Conservation (phyloP, 2,888 invertebrate genomes). For the Lepeophtheirus nordmannii region DNA sequence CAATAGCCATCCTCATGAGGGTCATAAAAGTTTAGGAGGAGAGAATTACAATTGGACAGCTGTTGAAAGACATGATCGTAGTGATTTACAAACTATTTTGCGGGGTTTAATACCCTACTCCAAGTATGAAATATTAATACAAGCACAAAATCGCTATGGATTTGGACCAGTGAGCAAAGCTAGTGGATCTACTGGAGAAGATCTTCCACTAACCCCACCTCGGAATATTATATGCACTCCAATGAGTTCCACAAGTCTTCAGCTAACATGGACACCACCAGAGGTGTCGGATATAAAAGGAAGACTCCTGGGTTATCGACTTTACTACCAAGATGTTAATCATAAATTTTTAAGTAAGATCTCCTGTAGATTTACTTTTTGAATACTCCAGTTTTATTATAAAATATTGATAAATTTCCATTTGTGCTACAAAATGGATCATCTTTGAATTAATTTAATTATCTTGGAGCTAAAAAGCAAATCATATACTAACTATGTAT, state of each 20-base stretch:
- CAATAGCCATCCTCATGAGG: too few species aligned
- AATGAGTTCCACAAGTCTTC: conserved; percentile 3
- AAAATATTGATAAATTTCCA: too few species aligned
- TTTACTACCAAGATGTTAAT: not conserved
- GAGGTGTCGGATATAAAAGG: conserved; percentile 1
- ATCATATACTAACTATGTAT: too few species aligned
- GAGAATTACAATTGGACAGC: conserved; percentile 11
- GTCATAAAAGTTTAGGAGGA: not conserved
- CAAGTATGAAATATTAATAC: conserved; percentile 31
- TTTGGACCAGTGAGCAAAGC: conserved; percentile 31
- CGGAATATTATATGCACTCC: conserved; percentile 3
- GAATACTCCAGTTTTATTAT: too few species aligned
- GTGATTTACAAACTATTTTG: conserved; percentile 27
- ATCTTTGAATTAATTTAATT: too few species aligned
- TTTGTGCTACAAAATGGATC: too few species aligned
- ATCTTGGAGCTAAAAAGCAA: too few species aligned
- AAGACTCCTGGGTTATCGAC: conserved; percentile 7
- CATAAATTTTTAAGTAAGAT: not conserved
- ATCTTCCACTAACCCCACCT: conserved; percentile 7
- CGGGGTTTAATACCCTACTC: conserved; percentile 31
- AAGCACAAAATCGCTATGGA: conserved; percentile 32
- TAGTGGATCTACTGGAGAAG: not conserved
- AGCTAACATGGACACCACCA: conserved; percentile 9
- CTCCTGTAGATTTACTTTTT: too few species aligned
- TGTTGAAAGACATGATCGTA: conserved; percentile 6